Evolutionary conservation across 2,113 vertebrate species (phyloP).

Genomic region (Osmerus eperlanus): DNA sequence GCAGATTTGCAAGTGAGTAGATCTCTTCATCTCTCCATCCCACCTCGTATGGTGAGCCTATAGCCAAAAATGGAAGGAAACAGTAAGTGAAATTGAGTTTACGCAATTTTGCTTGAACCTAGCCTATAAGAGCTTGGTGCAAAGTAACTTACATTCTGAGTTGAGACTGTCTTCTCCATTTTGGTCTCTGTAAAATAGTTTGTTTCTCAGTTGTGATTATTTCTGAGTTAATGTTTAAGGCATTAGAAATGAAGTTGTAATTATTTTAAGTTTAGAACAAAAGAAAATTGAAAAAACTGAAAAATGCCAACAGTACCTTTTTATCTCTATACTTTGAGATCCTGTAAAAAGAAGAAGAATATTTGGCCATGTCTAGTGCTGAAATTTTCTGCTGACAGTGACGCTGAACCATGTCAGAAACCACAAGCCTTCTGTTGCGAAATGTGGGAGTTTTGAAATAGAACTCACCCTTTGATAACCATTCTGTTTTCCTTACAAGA

Average conservation of each 20-base stretch:
- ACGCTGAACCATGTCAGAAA: background rate
- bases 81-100: no score
- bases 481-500: constrained; percentile 6
- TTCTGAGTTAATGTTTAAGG: background rate
- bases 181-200: constrained; percentile 8
- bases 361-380: background rate
- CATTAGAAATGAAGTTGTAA: no score
- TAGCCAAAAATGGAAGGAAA: background rate
- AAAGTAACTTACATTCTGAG: constrained; percentile 10
- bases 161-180: background rate
- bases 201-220: background rate
- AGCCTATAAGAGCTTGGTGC: no score
- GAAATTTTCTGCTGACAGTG: no score
- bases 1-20: constrained; percentile 9
- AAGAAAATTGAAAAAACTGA: no score
- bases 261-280: no score
- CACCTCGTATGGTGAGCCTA: constrained; percentile 14
- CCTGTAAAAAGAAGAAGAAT: background rate
- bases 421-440: background rate
- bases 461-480: background rate
- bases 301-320: constrained; percentile 1
- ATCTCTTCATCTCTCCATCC: background rate
- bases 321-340: background rate
- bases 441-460: background rate
- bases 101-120: no score